Percentiles rank a stretch among this genome's conserved stretches.
These are phyloP conservation scores for Adineta ricciae DNA, from an alignment of 2,888 invertebrate species.

Conservation along the genomic window DNA sequence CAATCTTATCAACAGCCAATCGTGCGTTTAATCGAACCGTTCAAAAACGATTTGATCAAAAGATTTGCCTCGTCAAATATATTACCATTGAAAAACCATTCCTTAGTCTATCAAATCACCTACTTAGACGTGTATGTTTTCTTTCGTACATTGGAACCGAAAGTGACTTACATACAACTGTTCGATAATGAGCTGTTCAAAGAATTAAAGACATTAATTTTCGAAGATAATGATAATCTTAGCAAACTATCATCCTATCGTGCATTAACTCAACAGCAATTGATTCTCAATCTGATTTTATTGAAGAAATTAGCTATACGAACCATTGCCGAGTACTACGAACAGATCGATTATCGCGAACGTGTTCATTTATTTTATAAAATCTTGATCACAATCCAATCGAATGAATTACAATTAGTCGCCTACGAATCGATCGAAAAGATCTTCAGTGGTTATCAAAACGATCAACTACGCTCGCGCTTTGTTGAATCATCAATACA, in stretches of 20 bases:
- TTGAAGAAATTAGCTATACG: neutral
- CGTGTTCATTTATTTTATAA: neutral
- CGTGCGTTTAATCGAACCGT: neutral
- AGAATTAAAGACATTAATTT: neutral
- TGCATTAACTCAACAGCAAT: constrained; percentile 9
- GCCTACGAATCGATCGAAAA: neutral
- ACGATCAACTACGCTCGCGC: neutral
- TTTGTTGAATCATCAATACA: neutral
- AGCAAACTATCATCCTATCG: neutral
- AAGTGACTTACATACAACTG: neutral
- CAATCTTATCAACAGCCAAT: neutral
- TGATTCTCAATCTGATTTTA: neutral
- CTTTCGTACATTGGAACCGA: constrained; percentile 15
- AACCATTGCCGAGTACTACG: neutral
- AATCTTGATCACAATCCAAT: neutral
- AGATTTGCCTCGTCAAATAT: neutral
- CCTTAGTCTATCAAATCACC: neutral
- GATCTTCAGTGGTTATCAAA: neutral
- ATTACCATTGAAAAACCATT: constrained; percentile 10
- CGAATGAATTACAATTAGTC: neutral
- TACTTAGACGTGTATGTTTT: neutral
- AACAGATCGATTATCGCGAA: neutral
- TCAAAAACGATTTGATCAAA: neutral
- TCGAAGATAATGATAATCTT: neutral
- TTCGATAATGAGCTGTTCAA: constrained; percentile 7